These are phyloP conservation scores for Sebastiscus tertius DNA, from an alignment of 2,797 vertebrate genomes.

Conservation along the genomic window DNA sequence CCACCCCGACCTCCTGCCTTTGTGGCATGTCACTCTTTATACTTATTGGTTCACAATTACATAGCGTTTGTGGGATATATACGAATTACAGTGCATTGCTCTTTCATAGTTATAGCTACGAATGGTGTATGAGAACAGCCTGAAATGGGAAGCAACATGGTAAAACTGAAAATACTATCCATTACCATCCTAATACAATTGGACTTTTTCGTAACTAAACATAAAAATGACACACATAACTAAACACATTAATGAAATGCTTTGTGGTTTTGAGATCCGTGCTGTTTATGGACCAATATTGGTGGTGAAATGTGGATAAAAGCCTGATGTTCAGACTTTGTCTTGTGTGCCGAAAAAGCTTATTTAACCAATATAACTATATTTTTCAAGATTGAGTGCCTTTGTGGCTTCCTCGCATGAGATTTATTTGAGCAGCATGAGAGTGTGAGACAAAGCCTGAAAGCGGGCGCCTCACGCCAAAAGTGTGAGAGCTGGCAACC, in stretches of 20 bases:
- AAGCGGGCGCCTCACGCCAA: not conserved
- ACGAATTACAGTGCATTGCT: too few species aligned
- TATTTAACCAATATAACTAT: not conserved
- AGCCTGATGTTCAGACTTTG: not conserved
- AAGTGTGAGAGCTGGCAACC: conserved; percentile 5
- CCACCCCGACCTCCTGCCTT: too few species aligned
- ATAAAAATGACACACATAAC: too few species aligned
- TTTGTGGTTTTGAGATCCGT: not conserved
- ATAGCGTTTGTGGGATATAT: too few species aligned
- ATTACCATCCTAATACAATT: not conserved
- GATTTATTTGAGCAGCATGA: conserved; percentile 14
- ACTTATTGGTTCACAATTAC: too few species aligned
- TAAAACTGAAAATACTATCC: not conserved
- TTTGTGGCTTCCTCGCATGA: not conserved
- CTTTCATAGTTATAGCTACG: too few species aligned
- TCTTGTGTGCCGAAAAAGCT: not conserved
- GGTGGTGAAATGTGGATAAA: not conserved
- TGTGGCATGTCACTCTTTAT: too few species aligned
- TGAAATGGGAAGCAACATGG: not conserved
- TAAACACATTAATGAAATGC: not conserved
- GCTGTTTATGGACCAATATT: not conserved
- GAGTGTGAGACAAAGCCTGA: not conserved
- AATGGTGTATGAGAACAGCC: too few species aligned
- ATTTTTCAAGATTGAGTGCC: not conserved
- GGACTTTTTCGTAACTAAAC: not conserved